These are phyloP conservation scores for Corythornis madagascariensis DNA, from an alignment of 2,113 vertebrate species.

Conservation along the genomic window DNA sequence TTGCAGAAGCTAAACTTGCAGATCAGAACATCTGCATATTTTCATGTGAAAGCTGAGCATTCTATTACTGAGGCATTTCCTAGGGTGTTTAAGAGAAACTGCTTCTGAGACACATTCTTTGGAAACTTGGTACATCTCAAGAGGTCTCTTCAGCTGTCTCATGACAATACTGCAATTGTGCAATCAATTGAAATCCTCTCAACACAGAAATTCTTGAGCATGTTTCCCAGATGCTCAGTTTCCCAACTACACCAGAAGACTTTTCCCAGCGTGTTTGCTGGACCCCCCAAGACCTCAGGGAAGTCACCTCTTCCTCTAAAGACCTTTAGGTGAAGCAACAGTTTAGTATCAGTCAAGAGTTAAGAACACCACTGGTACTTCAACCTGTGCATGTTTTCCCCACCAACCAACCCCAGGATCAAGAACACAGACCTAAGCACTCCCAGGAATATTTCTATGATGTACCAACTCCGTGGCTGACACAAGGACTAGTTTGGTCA, in stretches of 20 bases:
- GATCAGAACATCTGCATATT: neutral
- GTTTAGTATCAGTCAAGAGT: neutral
- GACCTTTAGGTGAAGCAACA: neutral
- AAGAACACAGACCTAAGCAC: neutral
- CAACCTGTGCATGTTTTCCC: neutral
- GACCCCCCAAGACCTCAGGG: neutral
- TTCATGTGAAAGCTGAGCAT: conserved; percentile 2
- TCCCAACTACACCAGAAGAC: neutral
- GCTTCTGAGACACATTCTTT: neutral
- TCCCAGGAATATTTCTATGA: neutral
- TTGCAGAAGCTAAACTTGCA: neutral
- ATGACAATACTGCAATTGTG: conserved; percentile 29
- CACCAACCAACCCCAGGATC: neutral
- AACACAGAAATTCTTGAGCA: conserved; percentile 30
- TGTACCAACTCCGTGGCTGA: neutral
- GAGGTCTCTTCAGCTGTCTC: conserved; percentile 53
- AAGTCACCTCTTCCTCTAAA: neutral
- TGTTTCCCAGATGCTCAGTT: conserved; percentile 6
- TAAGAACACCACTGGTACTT: neutral
- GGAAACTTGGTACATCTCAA: conserved; percentile 38
- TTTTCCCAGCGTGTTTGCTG: neutral
- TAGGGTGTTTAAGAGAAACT: conserved; percentile 10
- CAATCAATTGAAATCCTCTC: conserved; percentile 61
- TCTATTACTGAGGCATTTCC: neutral
- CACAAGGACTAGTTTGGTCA: neutral